Evolutionary conservation across 2,797 vertebrate species (phyloP), one percentile per base, ranked within the genome.

Genomic region (Megaceryle alcyon): DNA sequence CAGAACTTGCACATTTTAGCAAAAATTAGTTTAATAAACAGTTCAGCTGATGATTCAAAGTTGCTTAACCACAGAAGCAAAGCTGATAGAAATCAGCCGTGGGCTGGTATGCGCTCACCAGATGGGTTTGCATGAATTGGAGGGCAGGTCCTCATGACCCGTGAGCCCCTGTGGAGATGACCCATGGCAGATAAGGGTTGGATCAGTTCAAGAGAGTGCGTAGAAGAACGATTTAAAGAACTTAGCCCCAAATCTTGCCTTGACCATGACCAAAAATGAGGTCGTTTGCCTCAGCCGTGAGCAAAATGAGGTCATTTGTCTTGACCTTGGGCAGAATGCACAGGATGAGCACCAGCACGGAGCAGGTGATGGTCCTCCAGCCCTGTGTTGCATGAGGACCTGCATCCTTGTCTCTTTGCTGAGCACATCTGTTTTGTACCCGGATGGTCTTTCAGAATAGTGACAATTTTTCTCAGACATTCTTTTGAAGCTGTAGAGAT

Each of bases 1-100:
- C 86, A 86, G 83, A 61, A 92, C 73, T 64, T 78, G 83, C 78
- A 79, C 81, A 60, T 96, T 92, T 86, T 12, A 80, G 60, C 66
- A 64, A 23, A 23, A 84, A 84, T 76, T 59, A 60, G 63, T 70
- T 88, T 86, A 93, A 93, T 95, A 79, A 93, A 92, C 92, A 90
- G 0, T 80, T 82, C 57, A 72, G 39, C 60, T 80, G 86, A 12
- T 41, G 54, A 90, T 73, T 86, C 80, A 61, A 41, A 35, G 53
- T 81, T 26, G 46, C 73, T 94, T 77, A 91, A 84, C 63, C 83
- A 48, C 88, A 90, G 37, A 69, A 51, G 88, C 49, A 82, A 81
- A 81, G 33, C 83, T 51, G 75, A 93, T 78, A 87, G 26, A 53
- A 65, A 79, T 79, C 77, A 53, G 48, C 4, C 3, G 6, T 44